Conservation (phyloP, 2,797 vertebrate genomes). For the Channallabes apus region DNA sequence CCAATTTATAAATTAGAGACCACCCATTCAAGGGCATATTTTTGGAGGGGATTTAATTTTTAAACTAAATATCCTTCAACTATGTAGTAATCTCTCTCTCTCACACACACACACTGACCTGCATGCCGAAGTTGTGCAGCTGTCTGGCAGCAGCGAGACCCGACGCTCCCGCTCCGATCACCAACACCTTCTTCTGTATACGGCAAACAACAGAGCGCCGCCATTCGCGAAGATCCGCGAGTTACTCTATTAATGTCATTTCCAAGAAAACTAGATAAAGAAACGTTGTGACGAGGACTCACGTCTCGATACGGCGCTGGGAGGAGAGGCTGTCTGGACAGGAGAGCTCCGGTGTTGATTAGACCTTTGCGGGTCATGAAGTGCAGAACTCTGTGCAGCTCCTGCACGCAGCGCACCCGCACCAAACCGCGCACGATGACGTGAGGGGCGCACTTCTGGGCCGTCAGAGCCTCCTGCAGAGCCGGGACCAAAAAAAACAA, state of each 20-base stretch:
- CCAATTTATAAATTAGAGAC: neutral
- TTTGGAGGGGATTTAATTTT: neutral
- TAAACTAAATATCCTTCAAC: neutral
- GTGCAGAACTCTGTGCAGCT: conserved; percentile 88
- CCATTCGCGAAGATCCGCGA: neutral
- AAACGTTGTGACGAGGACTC: conserved; percentile 56
- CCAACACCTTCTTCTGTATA: conserved; percentile 85
- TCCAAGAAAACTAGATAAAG: neutral
- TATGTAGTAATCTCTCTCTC: too few relatives aligned
- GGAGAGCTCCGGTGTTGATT: conserved; percentile 92
- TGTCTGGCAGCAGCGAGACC: conserved; percentile 94
- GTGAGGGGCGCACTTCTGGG: conserved; percentile 84
- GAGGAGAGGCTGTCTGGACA: conserved; percentile 82
- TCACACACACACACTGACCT: conserved; percentile 73
- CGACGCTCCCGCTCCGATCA: conserved; percentile 90
- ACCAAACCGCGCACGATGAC: conserved; percentile 90
- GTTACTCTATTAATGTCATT: neutral
- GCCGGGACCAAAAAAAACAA: neutral
- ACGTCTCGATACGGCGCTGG: conserved; percentile 84
- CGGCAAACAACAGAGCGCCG: neutral
- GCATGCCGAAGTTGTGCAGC: conserved; percentile 92
- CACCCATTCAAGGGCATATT: too few relatives aligned
- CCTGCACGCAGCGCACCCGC: conserved; percentile 87
- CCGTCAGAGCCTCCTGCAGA: conserved; percentile 86
- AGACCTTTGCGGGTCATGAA: conserved; percentile 97